Percentiles rank a stretch among this genome's conserved stretches.
Conservation (phyloP, 2,888 invertebrate species). For the Diplolepis rosae region DNA sequence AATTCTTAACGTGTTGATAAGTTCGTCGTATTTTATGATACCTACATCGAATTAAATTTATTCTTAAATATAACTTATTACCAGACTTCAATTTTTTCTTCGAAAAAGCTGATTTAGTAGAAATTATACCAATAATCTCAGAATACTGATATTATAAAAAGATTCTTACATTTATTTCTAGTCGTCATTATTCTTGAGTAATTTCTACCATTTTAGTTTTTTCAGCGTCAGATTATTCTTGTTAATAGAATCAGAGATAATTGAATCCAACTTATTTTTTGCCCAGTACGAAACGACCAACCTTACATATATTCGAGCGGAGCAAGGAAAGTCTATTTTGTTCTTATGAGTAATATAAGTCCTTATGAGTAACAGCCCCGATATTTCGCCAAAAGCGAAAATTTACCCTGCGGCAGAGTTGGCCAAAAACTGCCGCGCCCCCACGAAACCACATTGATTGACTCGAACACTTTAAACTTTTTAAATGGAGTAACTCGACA, state of each 20-base stretch:
- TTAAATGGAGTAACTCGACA: not conserved
- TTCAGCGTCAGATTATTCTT: not conserved
- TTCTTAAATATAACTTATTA: no score
- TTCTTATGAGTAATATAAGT: slow-evolving; percentile 38
- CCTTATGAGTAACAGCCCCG: slow-evolving; percentile 32
- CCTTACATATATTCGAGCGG: slow-evolving; percentile 55
- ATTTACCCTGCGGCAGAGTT: slow-evolving; percentile 56
- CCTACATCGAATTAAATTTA: no score
- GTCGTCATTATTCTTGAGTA: not conserved
- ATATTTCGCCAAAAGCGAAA: slow-evolving; percentile 26
- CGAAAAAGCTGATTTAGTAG: not conserved
- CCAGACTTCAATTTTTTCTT: not conserved
- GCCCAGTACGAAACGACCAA: slow-evolving; percentile 42
- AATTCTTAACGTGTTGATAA: no score
- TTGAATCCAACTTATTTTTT: slow-evolving; percentile 1
- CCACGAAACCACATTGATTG: slow-evolving; percentile 64
- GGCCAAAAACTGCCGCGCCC: slow-evolving; percentile 60
- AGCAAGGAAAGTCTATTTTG: slow-evolving; percentile 55
- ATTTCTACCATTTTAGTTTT: not conserved
- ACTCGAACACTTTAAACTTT: slow-evolving; percentile 46
- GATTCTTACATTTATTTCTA: no score
- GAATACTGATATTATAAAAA: not conserved
- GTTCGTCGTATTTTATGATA: not conserved
- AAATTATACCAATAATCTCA: not conserved
- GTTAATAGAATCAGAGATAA: not conserved